Evolutionary conservation across 2,888 invertebrate genomes (phyloP), one percentile per base, ranked within the genome.

Genomic region (Osmoderma eremita): DNA sequence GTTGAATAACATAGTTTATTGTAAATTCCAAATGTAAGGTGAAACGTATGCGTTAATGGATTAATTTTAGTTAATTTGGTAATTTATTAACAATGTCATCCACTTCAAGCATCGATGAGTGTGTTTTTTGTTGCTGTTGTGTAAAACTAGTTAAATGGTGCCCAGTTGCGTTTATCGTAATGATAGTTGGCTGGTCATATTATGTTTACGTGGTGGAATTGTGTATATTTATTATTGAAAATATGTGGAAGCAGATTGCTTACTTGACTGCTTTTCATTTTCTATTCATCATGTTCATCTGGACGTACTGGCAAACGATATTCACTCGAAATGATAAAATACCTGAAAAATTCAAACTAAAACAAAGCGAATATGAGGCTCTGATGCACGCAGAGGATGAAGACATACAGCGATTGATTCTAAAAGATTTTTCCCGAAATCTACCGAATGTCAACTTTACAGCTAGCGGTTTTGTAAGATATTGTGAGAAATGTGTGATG

Each of bases 161-260:
- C 78, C 98, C 98, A 75, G 97, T 98, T 72, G 82, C 97, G 75
- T 94, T 98, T 83, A 97, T 98, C 77, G 85, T 92, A 76, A 87
- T 91, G 70, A 92, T 97, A 78, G 90, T 98, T 75, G 86, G 88
- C 72, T 98, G 98, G 98, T 97, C 97, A 8, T 98, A 98, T 84
- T 98, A 98, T 86, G 98, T 98, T 75, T 99, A 98, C 87, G 96
- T 97, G 78, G 88, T 95, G 78, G 93, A 97, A 83, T 88, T 98
- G 79, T 93, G 93, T 86, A 86, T 90, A 82, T 86, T 96, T 96
- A 91, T 92, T 66, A 88, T 95, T 79, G 88, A 91, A 72, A 91
- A 86, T 79, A 86, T 88, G 74, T 84, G 90, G 74, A 91, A 93
- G 81, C 88, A 90, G 87, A 88, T 90, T 74, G 83, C 96, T 72